Percentiles rank a stretch among this genome's conserved stretches.
Evolutionary conservation across 2,797 vertebrate genomes (phyloP).

Genomic region (Natrix natrix): DNA sequence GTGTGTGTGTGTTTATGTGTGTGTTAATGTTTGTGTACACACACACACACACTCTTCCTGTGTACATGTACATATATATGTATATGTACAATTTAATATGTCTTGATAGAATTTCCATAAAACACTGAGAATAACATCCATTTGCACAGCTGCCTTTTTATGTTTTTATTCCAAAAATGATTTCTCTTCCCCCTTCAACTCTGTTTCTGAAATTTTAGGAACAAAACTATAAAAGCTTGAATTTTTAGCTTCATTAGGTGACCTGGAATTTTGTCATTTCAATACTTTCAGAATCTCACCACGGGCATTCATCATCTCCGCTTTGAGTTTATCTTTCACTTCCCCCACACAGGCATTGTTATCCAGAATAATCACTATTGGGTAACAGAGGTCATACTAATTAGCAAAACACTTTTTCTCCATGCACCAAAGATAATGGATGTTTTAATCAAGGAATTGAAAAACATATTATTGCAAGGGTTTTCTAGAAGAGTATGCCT

Average conservation of each 20-base stretch:
- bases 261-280: conserved; percentile 6
- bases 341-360: background rate
- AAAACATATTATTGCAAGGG: background rate
- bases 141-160: background rate
- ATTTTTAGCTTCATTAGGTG: conserved; percentile 13
- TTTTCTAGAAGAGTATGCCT: background rate
- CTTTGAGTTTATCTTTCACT: conserved; percentile 29
- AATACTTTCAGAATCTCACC: conserved; percentile 16
- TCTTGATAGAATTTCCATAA: background rate
- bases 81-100: background rate
- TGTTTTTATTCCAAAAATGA: background rate
- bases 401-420: conserved; percentile 27
- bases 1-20: too few relatives aligned
- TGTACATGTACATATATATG: background rate
- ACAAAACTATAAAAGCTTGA: conserved; percentile 3
- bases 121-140: background rate
- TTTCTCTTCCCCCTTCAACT: background rate
- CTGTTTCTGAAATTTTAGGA: conserved; percentile 8
- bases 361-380: conserved; percentile 8
- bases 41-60: too few relatives aligned
- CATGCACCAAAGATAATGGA: background rate
- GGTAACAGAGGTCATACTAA: conserved; percentile 12
- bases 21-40: too few relatives aligned
- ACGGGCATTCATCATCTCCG: conserved; percentile 6
- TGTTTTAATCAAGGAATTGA: conserved; percentile 5